These are phyloP conservation scores for Cherax destructor DNA, from an alignment of 1,140 invertebrate genomes.

Conservation along the genomic window DNA sequence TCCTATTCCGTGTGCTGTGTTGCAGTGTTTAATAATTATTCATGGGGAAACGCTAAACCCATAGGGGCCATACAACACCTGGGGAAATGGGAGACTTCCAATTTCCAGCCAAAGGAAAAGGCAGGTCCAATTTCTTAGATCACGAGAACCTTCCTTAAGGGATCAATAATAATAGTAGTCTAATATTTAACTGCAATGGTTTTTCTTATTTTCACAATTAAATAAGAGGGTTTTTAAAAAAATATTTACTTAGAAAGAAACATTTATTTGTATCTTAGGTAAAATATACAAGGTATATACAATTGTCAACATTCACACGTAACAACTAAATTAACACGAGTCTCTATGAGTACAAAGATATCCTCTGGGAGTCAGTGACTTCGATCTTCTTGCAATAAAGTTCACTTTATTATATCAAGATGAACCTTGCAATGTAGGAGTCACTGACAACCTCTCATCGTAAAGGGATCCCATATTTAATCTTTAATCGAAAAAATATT, in stretches of 20 bases:
- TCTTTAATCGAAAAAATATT: background rate
- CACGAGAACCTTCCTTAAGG: too few relatives aligned
- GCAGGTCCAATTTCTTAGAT: too few relatives aligned
- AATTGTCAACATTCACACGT: conserved; percentile 68
- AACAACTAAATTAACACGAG: conserved; percentile 62
- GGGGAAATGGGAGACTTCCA: too few relatives aligned
- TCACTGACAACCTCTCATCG: conserved; percentile 7
- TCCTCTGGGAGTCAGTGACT: background rate
- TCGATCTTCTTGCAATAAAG: background rate
- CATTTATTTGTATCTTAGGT: conserved; percentile 69
- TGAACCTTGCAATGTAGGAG: background rate
- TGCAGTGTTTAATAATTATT: too few relatives aligned
- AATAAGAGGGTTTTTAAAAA: too few relatives aligned
- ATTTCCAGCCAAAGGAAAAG: too few relatives aligned
- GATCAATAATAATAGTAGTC: too few relatives aligned
- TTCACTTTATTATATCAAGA: background rate
- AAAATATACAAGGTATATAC: conserved; percentile 71
- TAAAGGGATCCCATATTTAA: conserved; percentile 2
- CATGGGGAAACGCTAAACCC: too few relatives aligned
- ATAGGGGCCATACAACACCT: too few relatives aligned
- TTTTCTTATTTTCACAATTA: too few relatives aligned
- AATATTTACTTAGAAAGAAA: conserved; percentile 54
- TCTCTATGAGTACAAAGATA: background rate
- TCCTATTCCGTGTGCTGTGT: too few relatives aligned
- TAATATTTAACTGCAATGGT: too few relatives aligned